Base-by-base conservation (phyloP, 2,797 vertebrate genomes). In the Chiropotes sagulatus region DNA sequence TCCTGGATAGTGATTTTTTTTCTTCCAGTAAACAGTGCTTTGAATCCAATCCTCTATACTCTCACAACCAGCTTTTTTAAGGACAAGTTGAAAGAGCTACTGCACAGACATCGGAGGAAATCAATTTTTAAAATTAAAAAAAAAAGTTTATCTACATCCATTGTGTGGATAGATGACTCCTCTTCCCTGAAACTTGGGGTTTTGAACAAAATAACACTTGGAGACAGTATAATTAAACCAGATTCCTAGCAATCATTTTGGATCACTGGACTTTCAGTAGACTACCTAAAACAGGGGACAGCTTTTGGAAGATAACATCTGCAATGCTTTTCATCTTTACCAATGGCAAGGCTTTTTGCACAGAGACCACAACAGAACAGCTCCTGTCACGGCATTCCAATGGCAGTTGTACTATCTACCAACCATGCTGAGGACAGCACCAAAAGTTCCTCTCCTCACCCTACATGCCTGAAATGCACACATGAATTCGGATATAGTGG, bases 1-100 rank as follows among this genome's bases (percentile, higher is more conserved):
- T 99, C 98, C 97, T 99, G 98, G 99, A 98, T 99, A n/a, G 99
- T 99, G 79, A 98, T 99, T 97, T 99, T 99, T 96, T 98, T 99
- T 97, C 98, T 99, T 48, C 99, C 99, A 15, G 98, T 99, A 95
- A 99, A 99, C 98, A 99, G 99, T 50, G 99, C 99, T 90, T 98
- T 99, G 97, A 99, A 99, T 96, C 99, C 99, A 81, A 98, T 99
- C 97, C 98, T 99, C 20, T 99, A 99, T 97, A 99, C 99, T 1
- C 92, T 99, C 91, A 99, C 99, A 97, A 99, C 99, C 94, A 99
- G 98, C 95, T 99, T 99, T 98, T 99, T 99, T 98, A 99, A 99
- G 95, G 99, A 99, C 97, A 99, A 99, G 93, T 98, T 99, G 96
- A 99, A 99, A 96, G 76, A 99, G 81, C 97, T 99, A 82, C 97